Conservation (phyloP, 1,140 invertebrate genomes). For the Trachymyrmex cornetzi region DNA sequence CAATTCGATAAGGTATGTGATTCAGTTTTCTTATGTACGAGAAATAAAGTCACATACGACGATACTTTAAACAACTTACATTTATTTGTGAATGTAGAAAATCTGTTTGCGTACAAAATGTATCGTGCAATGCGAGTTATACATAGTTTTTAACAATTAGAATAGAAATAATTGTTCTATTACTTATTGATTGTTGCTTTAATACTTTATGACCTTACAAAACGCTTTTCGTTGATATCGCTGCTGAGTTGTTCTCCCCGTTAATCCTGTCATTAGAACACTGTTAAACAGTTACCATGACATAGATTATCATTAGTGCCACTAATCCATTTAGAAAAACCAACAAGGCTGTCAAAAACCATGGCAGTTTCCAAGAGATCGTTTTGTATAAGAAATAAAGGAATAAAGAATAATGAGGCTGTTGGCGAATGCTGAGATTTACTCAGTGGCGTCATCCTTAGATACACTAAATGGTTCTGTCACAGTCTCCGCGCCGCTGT, state of each 20-base stretch:
- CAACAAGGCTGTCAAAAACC: not conserved
- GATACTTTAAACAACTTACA: slow-evolving; percentile 55
- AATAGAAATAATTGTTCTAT: slow-evolving; percentile 35
- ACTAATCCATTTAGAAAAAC: not conserved
- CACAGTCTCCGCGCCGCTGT: slow-evolving; percentile 91
- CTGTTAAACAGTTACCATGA: not conserved
- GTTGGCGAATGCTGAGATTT: slow-evolving; percentile 75
- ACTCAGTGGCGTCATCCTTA: slow-evolving; percentile 93
- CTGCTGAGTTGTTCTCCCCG: not conserved
- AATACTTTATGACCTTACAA: slow-evolving; percentile 29
- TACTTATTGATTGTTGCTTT: not conserved
- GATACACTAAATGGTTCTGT: slow-evolving; percentile 92
- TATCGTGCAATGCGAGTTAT: slow-evolving; percentile 43
- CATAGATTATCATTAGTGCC: not conserved
- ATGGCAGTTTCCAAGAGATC: not conserved
- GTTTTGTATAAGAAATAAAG: slow-evolving; percentile 23
- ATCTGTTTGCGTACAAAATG: slow-evolving; percentile 71
- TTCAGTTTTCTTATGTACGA: not conserved
- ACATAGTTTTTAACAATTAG: slow-evolving; percentile 62
- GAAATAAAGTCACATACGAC: not conserved
- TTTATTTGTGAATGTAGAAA: slow-evolving; percentile 68
- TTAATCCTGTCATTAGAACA: not conserved
- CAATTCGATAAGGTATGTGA: not conserved
- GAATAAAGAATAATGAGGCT: slow-evolving; percentile 42
- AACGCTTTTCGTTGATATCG: slow-evolving; percentile 25